phyloP scores from a whole-genome alignment of 2,888 invertebrate species.

The Drosophila anomalipes region DNA sequence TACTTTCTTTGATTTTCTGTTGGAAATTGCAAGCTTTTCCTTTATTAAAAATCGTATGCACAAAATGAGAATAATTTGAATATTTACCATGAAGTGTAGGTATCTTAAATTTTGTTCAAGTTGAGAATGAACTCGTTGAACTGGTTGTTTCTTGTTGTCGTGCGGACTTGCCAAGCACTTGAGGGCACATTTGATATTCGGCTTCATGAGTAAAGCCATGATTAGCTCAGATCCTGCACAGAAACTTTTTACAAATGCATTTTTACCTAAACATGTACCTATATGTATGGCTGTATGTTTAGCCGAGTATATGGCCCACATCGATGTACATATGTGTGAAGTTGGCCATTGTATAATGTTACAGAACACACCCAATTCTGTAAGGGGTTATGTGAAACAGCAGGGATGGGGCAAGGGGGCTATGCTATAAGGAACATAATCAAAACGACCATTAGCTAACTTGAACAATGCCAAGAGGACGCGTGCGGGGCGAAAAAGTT shows the following conservation, averaged over 20 bases:
- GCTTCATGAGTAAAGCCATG: constrained; percentile 57
- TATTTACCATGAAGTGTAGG: background rate
- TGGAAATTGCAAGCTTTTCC: background rate
- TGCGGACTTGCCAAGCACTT: constrained; percentile 25
- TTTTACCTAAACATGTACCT: background rate
- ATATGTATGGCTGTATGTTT: background rate
- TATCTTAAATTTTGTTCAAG: constrained; percentile 11
- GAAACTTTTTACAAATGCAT: constrained; percentile 5
- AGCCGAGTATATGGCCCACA: background rate
- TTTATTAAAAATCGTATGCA: background rate
- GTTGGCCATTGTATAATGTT: constrained; percentile 19
- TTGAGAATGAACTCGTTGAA: constrained; percentile 30
- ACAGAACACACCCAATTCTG: constrained; percentile 47
- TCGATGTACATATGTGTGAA: constrained; percentile 8
- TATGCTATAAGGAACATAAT: constrained; percentile 59
- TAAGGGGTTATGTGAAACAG: background rate
- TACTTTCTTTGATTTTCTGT: background rate
- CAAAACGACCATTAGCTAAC: constrained; percentile 74
- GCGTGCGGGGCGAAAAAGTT: constrained; percentile 32
- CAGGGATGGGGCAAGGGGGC: background rate
- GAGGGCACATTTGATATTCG: constrained; percentile 35
- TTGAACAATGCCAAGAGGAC: constrained; percentile 43
- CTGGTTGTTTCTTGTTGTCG: constrained; percentile 22
- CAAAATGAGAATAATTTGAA: background rate
- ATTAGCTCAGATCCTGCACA: constrained; percentile 56